Evolutionary conservation across 2,113 vertebrate species (phyloP).

Genomic region (Diphyllodes magnificus): DNA sequence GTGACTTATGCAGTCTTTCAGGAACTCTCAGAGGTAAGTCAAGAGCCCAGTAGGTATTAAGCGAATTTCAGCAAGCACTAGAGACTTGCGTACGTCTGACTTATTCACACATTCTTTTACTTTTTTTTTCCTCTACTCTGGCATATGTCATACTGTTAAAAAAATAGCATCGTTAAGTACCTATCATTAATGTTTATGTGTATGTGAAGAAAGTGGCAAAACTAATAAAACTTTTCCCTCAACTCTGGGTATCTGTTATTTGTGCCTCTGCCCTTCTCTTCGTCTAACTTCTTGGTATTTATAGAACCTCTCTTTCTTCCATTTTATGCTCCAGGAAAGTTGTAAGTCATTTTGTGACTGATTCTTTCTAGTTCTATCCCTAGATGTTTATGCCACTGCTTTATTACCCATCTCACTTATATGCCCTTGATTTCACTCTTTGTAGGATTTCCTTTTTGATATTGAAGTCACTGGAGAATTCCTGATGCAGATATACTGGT

Average conservation of each 20-base stretch:
- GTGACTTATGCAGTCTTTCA: background rate
- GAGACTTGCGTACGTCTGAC: accelerated
- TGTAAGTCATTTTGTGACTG: background rate
- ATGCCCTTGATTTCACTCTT: background rate
- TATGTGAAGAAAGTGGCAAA: background rate
- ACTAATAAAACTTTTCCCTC: background rate
- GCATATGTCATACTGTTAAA: background rate
- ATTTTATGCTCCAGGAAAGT: background rate
- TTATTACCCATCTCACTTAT: background rate
- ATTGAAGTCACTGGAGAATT: slow-evolving; percentile 25
- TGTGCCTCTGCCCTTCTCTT: background rate
- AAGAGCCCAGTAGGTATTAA: background rate
- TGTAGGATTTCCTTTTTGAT: background rate
- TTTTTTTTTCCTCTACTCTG: background rate
- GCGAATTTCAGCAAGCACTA: background rate
- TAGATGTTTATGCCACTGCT: background rate
- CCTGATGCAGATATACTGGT: background rate
- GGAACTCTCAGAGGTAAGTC: background rate
- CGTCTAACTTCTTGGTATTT: background rate
- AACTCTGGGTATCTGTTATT: background rate
- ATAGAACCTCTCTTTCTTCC: background rate
- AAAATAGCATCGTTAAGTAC: background rate
- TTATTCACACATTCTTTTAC: background rate
- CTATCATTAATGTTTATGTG: background rate
- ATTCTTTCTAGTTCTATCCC: background rate